Percentiles rank a stretch among this genome's conserved stretches.
phyloP scores from a whole-genome alignment of 2,888 invertebrate species.

The Ischnus inquisitorius region DNA sequence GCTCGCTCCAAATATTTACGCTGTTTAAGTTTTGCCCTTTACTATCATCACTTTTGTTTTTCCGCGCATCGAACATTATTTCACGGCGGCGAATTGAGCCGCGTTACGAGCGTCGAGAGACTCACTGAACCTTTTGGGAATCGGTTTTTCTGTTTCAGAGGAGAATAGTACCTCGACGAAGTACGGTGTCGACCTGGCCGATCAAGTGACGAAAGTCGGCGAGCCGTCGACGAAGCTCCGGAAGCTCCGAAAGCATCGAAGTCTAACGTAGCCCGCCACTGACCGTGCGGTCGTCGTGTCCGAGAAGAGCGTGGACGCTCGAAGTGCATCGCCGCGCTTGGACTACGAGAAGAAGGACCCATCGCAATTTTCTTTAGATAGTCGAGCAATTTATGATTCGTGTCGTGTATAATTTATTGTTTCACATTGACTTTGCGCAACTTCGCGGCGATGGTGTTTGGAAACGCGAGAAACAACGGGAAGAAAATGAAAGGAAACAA shows the following conservation, averaged over 20 bases:
- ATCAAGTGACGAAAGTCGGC: constrained; percentile 76
- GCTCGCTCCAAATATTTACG: no score
- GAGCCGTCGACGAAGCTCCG: constrained; percentile 74
- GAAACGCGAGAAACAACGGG: constrained; percentile 25
- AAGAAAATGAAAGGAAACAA: no score
- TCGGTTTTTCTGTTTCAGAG: constrained; percentile 73
- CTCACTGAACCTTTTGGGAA: neutral
- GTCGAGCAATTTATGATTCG: constrained; percentile 75
- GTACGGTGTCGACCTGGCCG: constrained; percentile 81
- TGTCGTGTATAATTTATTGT: constrained; percentile 79
- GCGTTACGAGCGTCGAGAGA: no score
- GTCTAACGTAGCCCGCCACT: constrained; percentile 76
- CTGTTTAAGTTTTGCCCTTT: no score
- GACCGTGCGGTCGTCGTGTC: constrained; percentile 28
- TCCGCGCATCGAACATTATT: no score
- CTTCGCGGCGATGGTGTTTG: constrained; percentile 51
- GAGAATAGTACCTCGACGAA: constrained; percentile 81
- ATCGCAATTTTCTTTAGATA: constrained; percentile 73
- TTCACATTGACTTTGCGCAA: constrained; percentile 68
- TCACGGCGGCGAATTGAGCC: no score
- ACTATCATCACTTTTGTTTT: no score
- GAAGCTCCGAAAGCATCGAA: constrained; percentile 77
- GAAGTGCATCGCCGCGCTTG: constrained; percentile 63
- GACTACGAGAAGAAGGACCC: constrained; percentile 47
- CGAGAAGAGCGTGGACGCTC: constrained; percentile 51